Evolutionary conservation across 2,888 invertebrate genomes (phyloP), one percentile per base, ranked within the genome.

Genomic region (Epinotia ramella): DNA sequence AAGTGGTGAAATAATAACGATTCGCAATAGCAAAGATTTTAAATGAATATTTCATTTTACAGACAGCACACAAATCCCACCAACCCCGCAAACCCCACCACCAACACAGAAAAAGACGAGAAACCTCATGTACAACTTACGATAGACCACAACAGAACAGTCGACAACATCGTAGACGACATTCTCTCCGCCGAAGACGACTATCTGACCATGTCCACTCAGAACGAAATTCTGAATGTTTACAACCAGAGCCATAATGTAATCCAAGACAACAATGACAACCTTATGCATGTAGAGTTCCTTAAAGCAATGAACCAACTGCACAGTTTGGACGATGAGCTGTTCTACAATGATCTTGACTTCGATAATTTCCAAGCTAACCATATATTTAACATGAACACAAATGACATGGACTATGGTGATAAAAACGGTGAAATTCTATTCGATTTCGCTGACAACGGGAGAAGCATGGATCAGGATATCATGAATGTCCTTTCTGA

Each of bases 181-280:
- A 93, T 94, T 44, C 83, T 94, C 0, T 91, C 93, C 2, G 94
- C 91, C 0, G 93, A 94, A 80, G 93, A 93, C 64, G 94, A 94
- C 65, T 94, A 93, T 78, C 84, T 93, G 82, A 90, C 88, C 0
- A 88, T 92, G 85, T 82, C 90, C 0, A 83, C 86, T 2, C 89
- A 87, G 59, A 89, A 88, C 74, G 88, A 89, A 66, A 83, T 89
- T 28, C 80, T 89, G 1, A 88, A 88, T 69, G 82, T 82, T 0
- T 88, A 88, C 73, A 88, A 85, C 72, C 77, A 66, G 13, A 81
- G 80, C 28, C 80, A 79, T 28, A 81, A 78, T 11, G 85, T 87
- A 28, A 77, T 84, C 0, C 88, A 88, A 16, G 83, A 81, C 12
- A 87, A 83, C 7, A 78, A 82, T 5, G 90, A 92, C n/a, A 89